Evolutionary conservation across 2,888 invertebrate species (phyloP).

Genomic region (Diaphora mendica): DNA sequence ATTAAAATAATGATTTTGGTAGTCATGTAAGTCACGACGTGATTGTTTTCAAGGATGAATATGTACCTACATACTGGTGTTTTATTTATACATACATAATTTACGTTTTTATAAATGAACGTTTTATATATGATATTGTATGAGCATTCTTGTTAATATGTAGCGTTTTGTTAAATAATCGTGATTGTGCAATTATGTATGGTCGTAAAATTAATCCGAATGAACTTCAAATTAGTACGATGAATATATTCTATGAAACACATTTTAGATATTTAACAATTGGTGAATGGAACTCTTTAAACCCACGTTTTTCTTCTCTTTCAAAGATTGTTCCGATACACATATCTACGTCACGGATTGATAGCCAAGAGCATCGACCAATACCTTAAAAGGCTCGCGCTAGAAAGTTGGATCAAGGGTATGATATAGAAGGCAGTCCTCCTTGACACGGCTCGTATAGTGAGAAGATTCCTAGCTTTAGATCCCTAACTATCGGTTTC

Average conservation of each 20-base stretch:
- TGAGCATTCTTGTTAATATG: not conserved
- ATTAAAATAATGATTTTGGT: not conserved
- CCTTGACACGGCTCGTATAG: no score
- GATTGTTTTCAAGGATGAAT: constrained; percentile 13
- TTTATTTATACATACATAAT: not conserved
- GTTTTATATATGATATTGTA: not conserved
- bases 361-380: no score
- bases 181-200: not conserved
- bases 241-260: not conserved
- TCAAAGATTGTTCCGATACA: no score
- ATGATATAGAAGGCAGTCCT: no score
- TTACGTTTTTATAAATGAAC: constrained; percentile 15
- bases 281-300: not conserved
- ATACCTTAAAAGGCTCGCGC: no score
- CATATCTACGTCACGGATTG: no score
- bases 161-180: not conserved
- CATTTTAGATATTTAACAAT: not conserved
- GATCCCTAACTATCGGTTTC: no score
- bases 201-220: not conserved
- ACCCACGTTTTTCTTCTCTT: not conserved
- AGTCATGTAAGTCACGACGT: not conserved
- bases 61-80: not conserved
- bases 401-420: no score
- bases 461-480: no score
- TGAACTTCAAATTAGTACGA: no score